These are phyloP conservation scores for Hydractinia echinata DNA, from an alignment of 30 jellyfish, hydroid and myxozoan species.

Conservation along the genomic window DNA sequence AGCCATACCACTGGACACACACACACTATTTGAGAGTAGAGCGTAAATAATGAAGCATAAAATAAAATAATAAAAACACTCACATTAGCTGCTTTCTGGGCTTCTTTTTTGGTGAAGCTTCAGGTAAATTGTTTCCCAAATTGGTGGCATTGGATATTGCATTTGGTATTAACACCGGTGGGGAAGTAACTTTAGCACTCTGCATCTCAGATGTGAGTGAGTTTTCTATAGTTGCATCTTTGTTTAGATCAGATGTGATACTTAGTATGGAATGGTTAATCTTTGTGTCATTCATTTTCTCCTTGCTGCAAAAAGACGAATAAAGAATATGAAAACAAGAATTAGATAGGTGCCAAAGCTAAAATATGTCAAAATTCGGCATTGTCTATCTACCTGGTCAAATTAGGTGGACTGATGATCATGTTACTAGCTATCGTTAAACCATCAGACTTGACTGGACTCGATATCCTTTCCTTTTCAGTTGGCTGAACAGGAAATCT, in stretches of 20 bases:
- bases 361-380: background rate
- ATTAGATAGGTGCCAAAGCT: background rate
- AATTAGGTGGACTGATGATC: constrained; percentile 25
- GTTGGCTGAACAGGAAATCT: constrained; percentile 73
- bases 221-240: background rate
- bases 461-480: constrained; percentile 67
- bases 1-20: too few relatives aligned
- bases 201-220: background rate
- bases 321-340: background rate
- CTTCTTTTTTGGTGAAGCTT: constrained; percentile 95
- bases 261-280: constrained; percentile 25
- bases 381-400: constrained; percentile 16
- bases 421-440: constrained; percentile 8
- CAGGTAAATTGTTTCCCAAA: constrained; percentile 22
- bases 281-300: background rate
- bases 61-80: background rate
- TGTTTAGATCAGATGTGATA: constrained; percentile 26
- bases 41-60: too few relatives aligned
- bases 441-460: constrained; percentile 73
- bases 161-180: background rate
- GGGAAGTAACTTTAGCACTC: background rate
- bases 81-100: constrained; percentile 96
- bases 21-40: too few relatives aligned
- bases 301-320: background rate
- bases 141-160: constrained; percentile 1